These are phyloP conservation scores for Tenthredo mesomela DNA, from an alignment of 2,888 invertebrate species.

Conservation along the genomic window DNA sequence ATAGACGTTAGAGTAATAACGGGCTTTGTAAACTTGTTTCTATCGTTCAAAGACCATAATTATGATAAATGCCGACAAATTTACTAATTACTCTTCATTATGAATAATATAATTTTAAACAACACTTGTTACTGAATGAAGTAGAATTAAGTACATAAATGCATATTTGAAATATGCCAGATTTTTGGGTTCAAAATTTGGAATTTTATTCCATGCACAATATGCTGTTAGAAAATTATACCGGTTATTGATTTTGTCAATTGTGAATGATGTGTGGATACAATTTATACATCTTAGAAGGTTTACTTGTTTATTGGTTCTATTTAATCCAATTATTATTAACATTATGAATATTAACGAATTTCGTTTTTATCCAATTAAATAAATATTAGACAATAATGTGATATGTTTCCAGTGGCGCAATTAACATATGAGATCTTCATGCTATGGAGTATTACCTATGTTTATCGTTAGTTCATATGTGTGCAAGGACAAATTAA, in stretches of 20 bases:
- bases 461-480: neutral
- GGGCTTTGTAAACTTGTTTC: conserved; percentile 9
- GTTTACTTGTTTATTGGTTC: conserved; percentile 15
- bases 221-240: neutral
- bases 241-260: neutral
- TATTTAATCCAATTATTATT: conserved; percentile 27
- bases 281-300: conserved; percentile 20
- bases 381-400: conserved; percentile 20
- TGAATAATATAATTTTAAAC: conserved; percentile 21
- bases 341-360: neutral
- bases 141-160: conserved; percentile 11
- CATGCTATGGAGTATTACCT: conserved; percentile 25
- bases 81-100: neutral
- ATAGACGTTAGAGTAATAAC: neutral
- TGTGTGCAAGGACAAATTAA: conserved; percentile 11
- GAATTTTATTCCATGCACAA: conserved; percentile 24
- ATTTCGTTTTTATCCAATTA: conserved; percentile 32
- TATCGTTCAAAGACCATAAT: conserved; percentile 21
- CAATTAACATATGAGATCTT: neutral
- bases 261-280: conserved; percentile 21
- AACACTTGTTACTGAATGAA: neutral
- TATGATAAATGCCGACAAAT: conserved; percentile 5
- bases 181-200: conserved; percentile 5
- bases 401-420: conserved; percentile 50
- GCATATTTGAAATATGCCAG: conserved; percentile 33